phyloP scores from a whole-genome alignment of 1,140 invertebrate genomes.

The Leptinotarsa texana region DNA sequence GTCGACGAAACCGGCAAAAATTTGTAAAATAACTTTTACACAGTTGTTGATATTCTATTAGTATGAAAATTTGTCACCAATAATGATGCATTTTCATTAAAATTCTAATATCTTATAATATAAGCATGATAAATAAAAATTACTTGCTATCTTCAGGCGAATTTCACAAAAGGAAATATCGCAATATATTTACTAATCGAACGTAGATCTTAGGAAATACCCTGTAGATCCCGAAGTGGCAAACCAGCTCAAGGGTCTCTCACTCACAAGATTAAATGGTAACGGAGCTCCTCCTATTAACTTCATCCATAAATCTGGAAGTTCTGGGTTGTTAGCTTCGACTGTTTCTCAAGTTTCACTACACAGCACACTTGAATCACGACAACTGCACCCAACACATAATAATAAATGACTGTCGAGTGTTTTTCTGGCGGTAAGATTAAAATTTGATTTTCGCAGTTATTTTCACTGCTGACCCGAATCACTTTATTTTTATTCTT shows the following conservation, averaged over 20 bases:
- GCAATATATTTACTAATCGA: too few species aligned
- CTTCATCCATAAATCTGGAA: conserved; percentile 23
- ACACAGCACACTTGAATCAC: conserved; percentile 23
- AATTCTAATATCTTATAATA: too few species aligned
- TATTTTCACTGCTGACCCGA: conserved; percentile 27
- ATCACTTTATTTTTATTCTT: conserved; percentile 27
- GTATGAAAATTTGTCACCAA: too few species aligned
- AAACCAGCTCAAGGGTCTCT: background rate
- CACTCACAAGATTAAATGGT: conserved; percentile 14
- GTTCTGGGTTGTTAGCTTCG: conserved; percentile 23
- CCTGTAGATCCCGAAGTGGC: background rate
- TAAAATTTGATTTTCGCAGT: conserved; percentile 21
- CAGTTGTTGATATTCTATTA: too few species aligned
- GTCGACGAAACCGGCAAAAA: too few species aligned
- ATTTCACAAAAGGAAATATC: too few species aligned
- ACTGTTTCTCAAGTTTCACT: conserved; percentile 18
- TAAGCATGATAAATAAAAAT: too few species aligned
- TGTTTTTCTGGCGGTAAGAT: conserved; percentile 23
- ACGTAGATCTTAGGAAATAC: too few species aligned
- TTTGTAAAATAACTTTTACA: too few species aligned
- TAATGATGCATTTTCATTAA: too few species aligned
- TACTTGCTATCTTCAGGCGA: too few species aligned
- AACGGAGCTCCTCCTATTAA: conserved; percentile 15
- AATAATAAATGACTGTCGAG: conserved; percentile 26
- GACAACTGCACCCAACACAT: conserved; percentile 25